Evolutionary conservation across 2,888 invertebrate species (phyloP), one percentile per base, ranked within the genome.

Genomic region (Lapara coniferarum): DNA sequence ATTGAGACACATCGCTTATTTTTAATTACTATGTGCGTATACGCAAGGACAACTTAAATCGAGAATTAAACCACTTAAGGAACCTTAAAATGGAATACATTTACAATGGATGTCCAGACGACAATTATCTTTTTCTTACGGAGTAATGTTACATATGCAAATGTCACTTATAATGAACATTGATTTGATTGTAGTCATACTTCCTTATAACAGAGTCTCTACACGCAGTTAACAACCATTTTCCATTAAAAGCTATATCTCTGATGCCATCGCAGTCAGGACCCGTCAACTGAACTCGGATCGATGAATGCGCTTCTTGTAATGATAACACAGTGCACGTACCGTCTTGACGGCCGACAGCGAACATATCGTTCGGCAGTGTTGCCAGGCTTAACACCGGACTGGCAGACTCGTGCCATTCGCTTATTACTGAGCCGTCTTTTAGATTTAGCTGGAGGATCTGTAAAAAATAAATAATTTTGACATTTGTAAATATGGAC

Each of bases 261-360:
- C 96, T 94, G 16, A 97, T 93, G 0, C 96, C 96, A 78, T 97
- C 96, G 84, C 95, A 95, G 79, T 96, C 95, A 0, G 96, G 92
- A 0, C 97, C 97, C 10, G 96, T 96, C n/a, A 96, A 85, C 71
- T 95, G 95, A 0, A 95, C 88, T 71, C 91, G 84, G 5, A 85
- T 79, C 68, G 78, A 68, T 53, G 74, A 78, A 69, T 87, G 85
- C 19, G 85, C 79, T 57, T 90, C 87, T 71, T 90, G 85, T 69
- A 94, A 77, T 16, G 94, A 94, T 52, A 94, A 81, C 12, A 94
- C 93, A 56, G 94, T 94, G 77, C 96, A 95, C 0, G 95, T 94
- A 0, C 96, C 96, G 81, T 96, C 96, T 87, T 95, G 95, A 72
- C 95, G 93, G 10, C 95, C 95, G 19, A 92, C 90, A 59, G 95